Evolutionary conservation across 2,888 invertebrate species (phyloP), one percentile per base, ranked within the genome.

Genomic region (Microplitis deprimator): DNA sequence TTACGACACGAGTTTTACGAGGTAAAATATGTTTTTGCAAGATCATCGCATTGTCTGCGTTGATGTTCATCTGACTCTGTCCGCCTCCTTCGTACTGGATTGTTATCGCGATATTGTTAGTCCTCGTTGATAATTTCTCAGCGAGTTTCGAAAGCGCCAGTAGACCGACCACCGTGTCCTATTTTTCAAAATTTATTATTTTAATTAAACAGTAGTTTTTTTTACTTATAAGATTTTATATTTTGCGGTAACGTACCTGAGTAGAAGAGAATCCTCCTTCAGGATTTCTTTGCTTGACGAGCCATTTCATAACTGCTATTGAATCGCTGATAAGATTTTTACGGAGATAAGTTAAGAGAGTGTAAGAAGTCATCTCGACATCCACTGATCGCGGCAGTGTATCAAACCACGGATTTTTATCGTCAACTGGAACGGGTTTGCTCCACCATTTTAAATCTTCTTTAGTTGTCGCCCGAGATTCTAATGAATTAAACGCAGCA

Each of bases 351-450:
- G 96, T 94, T 75, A 97, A 91, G 76, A 98, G 90, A 0, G 94
- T 95, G 89, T 98, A 98, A 0, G 98, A 94, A 0, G 98, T 97
- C 83, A 96, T 96, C 89, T 96, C 96, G 5, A 98, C 93, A 82
- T 95, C 94, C 0, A 95, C 93, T 0, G 95, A 94, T 78, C 93
- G 92, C 0, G 96, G 72, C 7, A 76, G 41, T 7, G 62, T 59
- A 10, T 68, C 41, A 80, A 90, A 91, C 94, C 94, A 94, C 0
- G 94, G 94, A 85, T 94, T 94, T 74, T 92, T 92, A 68, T 91
- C 91, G 77, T 93, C 93, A 65, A 91, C 85, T 0, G 90, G 87
- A 8, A 91, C 89, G 1, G 91, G 93, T 79, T 95, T 94, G 65
- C 93, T 93, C 97, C 97, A 98, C 94, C 96, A 96, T 84, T 94